phyloP scores from a whole-genome alignment of 2,888 invertebrate species.

The Napeogenes inachia region DNA sequence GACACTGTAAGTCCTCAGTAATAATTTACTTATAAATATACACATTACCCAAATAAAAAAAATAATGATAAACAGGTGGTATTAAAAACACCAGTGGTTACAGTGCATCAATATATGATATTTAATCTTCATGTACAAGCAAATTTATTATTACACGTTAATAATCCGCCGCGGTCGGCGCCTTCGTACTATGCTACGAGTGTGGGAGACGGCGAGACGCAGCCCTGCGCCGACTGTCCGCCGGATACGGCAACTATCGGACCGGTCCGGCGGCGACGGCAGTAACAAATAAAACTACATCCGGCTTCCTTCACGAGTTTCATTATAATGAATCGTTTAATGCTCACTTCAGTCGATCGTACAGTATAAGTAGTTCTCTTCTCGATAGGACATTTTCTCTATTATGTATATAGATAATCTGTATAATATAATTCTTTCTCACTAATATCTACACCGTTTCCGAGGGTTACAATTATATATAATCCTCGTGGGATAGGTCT shows the following conservation, averaged over 20 bases:
- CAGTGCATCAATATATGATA: conserved; percentile 87
- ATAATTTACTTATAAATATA: conserved; percentile 77
- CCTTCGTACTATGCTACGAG: conserved; percentile 76
- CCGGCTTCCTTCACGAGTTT: conserved; percentile 58
- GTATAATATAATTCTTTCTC: conserved; percentile 76
- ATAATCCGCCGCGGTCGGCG: conserved; percentile 59
- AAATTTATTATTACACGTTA: conserved; percentile 80
- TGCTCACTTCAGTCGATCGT: conserved; percentile 70
- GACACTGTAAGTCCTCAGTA: conserved; percentile 67
- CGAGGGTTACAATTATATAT: conserved; percentile 70
- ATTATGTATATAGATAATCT: conserved; percentile 76
- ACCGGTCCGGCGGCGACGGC: conserved; percentile 35
- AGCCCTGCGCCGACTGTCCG: conserved; percentile 10
- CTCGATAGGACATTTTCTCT: conserved; percentile 74
- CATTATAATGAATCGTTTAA: conserved; percentile 60
- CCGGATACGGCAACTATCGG: conserved; percentile 17
- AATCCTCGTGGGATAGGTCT: conserved; percentile 48
- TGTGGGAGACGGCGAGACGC: conserved; percentile 35
- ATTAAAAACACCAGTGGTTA: conserved; percentile 75
- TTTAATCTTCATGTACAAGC: conserved; percentile 87
- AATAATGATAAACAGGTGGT: conserved; percentile 71
- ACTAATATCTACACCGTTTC: conserved; percentile 77
- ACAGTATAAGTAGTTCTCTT: conserved; percentile 67
- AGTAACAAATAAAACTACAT: conserved; percentile 49
- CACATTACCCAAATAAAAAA: conserved; percentile 74